Conservation (phyloP, 2,797 vertebrate species). For the Podarcis lilfordi region DNA sequence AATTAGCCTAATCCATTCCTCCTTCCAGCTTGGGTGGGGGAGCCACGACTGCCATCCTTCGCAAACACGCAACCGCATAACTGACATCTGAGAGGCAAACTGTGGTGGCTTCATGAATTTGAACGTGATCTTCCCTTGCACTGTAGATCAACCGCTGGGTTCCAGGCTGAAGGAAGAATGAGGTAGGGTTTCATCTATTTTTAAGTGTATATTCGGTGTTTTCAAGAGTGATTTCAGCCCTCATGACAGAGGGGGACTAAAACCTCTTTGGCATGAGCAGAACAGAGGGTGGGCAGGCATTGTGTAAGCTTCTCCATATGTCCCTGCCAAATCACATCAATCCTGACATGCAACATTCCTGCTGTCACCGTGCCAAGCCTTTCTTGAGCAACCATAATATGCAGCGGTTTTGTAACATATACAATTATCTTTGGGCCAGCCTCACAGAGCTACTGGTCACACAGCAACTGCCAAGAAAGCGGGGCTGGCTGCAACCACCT, state of each 20-base stretch:
- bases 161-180: conserved; percentile 49
- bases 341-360: background rate
- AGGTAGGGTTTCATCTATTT: conserved; percentile 26
- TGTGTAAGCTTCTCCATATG: background rate
- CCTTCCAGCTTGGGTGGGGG: background rate
- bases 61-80: background rate
- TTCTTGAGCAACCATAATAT: conserved; percentile 63
- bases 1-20: background rate
- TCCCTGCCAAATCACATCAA: conserved; percentile 25
- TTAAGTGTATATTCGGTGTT: conserved; percentile 13
- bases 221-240: conserved; percentile 24
- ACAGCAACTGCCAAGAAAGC: conserved; percentile 57
- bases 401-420: conserved; percentile 42
- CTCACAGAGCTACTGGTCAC: conserved; percentile 67
- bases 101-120: background rate
- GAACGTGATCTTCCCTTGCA: background rate
- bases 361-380: conserved; percentile 40
- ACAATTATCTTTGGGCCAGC: conserved; percentile 71
- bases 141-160: background rate
- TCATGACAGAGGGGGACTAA: conserved; percentile 15
- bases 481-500: conserved; percentile 21
- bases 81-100: conserved; percentile 15
- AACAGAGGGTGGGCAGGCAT: conserved; percentile 31
- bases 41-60: background rate
- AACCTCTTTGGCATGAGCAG: conserved; percentile 17